Conservation (phyloP, 2,113 vertebrate species). For the Climacteris rufus region DNA sequence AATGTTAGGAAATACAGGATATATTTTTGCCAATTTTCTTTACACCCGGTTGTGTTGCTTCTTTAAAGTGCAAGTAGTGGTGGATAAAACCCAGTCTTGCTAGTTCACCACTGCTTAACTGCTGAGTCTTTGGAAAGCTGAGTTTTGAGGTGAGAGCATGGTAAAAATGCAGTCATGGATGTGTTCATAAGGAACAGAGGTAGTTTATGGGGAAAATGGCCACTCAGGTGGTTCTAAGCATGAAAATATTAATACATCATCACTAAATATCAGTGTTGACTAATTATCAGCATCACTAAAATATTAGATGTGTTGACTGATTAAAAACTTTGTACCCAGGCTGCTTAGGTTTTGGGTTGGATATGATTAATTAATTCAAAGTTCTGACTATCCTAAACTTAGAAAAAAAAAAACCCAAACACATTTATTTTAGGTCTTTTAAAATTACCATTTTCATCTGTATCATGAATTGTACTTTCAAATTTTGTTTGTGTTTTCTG, state of each 20-base stretch:
- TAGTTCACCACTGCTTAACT: neutral
- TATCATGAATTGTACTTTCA: neutral
- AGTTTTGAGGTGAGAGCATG: neutral
- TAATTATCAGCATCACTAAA: no score
- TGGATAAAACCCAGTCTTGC: rapidly evolving
- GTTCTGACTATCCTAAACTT: neutral
- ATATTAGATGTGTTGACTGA: no score
- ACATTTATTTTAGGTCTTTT: neutral
- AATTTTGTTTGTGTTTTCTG: neutral
- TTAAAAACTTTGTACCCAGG: neutral
- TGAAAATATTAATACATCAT: neutral
- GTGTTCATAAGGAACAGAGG: neutral
- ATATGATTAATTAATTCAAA: neutral
- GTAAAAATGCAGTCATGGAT: neutral
- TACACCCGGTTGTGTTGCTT: neutral
- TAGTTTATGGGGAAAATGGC: neutral
- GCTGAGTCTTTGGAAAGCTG: neutral
- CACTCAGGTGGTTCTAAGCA: neutral
- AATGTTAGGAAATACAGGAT: neutral
- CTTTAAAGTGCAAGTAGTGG: neutral
- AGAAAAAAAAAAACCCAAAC: rapidly evolving
- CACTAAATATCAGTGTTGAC: no score
- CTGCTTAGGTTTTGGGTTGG: neutral
- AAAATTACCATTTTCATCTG: neutral
- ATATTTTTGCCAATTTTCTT: neutral